Percentiles rank a stretch among this genome's conserved stretches.
Evolutionary conservation across 2,113 vertebrate species (phyloP).

Genomic region (Diadophis punctatus): DNA sequence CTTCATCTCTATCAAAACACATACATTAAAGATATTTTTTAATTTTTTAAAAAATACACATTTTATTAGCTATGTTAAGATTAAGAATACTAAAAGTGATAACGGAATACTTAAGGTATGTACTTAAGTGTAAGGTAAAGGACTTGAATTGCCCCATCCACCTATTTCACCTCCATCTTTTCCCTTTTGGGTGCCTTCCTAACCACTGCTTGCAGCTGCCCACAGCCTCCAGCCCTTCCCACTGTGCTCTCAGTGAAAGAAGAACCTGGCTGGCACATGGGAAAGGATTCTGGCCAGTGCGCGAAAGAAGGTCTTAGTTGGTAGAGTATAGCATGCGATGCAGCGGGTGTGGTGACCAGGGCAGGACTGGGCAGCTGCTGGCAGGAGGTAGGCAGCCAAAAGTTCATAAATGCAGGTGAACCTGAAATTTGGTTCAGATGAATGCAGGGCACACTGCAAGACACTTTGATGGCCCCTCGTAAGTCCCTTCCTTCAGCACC

Average conservation of each 20-base stretch:
- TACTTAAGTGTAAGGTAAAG: background rate
- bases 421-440: background rate
- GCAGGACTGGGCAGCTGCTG: background rate
- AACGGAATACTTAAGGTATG: constrained; percentile 66
- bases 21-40: constrained; percentile 52
- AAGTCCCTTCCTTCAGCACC: background rate
- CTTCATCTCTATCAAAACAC: constrained; percentile 39
- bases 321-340: background rate
- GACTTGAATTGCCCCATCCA: background rate
- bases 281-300: background rate
- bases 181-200: background rate
- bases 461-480: background rate
- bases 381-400: background rate
- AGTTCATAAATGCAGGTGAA: background rate
- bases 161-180: background rate
- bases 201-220: background rate
- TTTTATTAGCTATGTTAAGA: constrained; percentile 63
- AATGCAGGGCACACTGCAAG: background rate
- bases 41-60: constrained; percentile 62
- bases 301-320: background rate
- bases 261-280: background rate
- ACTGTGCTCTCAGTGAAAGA: background rate
- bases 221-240: background rate
- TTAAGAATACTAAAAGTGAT: constrained; percentile 65
- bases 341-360: background rate